Evolutionary conservation across 2,888 invertebrate species (phyloP), one percentile per base, ranked within the genome.

Genomic region (Phortica okadai): DNA sequence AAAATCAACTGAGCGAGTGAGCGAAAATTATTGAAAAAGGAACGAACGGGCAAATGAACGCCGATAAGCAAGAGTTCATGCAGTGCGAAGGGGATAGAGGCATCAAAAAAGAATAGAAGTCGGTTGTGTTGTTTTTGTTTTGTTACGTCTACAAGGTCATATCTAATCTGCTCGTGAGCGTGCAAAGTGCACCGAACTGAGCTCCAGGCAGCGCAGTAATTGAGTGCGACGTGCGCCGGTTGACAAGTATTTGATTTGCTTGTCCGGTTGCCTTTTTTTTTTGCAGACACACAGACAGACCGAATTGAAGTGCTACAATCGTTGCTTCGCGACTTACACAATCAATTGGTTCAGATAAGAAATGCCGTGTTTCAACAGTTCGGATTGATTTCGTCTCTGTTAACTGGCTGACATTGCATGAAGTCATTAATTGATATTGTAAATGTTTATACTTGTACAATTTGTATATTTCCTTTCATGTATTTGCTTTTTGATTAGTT

Each of bases 81-180:
- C 6, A 50, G 50, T 2, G 50, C 14, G 8, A 50, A 11, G 2
- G 10, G 6, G 50, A 50, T 33, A 5, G 33, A 33, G 33, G 2
- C 4, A 21, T 21, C 21, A 1, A 33, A 2, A 33, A 33, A 33
- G 33, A 33, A 33, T 4, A 5, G 33, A 33, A 33, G 4, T 33
- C 4, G 33, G 33, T 33, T 5, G 3, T 33, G 33, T 33, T 33
- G 33, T 33, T 33, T 33, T 33, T 33, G 50, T 50, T 14, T 66
- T 41, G 42, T 66, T 66, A 66, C 66, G 66, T 66, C 66, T n/a
- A 41, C 66, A 66, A 66, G 66, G 66, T 66, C 42, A 16, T 66
- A 66, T 66, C 66, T 66, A 66, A 66, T 66, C 66, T 66, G 21
- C 11, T 62, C 21, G 25, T 62, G 62, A 16, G 25, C 62, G 8